Percentiles rank a stretch among this genome's conserved stretches.
phyloP scores from a whole-genome alignment of 2,113 vertebrate genomes.

The Stegostoma tigrinum region DNA sequence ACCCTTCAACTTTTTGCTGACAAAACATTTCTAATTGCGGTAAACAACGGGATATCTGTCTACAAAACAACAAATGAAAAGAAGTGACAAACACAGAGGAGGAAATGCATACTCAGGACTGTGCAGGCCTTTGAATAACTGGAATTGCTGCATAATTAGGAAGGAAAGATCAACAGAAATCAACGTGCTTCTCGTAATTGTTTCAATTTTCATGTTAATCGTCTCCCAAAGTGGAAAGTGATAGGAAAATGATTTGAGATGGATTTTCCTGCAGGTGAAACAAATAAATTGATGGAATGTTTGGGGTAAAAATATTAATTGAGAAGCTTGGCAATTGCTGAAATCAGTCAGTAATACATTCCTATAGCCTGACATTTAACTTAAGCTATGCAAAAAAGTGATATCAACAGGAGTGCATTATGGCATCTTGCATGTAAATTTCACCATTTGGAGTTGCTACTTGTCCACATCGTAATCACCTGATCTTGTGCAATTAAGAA shows the following conservation, averaged over 20 bases:
- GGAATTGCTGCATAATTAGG: neutral
- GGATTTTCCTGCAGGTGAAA: neutral
- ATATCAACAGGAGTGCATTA: neutral
- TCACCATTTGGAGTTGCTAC: neutral
- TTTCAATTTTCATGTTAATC: neutral
- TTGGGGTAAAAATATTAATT: neutral
- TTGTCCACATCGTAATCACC: neutral
- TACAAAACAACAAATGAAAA: neutral
- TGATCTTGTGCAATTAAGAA: neutral
- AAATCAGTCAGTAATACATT: neutral
- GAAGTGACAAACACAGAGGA: constrained; percentile 24
- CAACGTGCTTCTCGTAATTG: neutral
- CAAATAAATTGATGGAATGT: neutral
- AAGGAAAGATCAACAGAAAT: neutral
- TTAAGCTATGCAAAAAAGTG: neutral
- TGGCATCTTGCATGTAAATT: neutral
- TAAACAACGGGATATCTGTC: constrained; percentile 6
- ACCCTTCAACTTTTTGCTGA: constrained; percentile 25
- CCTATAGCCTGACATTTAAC: neutral
- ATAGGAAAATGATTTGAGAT: neutral
- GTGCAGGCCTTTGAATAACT: neutral
- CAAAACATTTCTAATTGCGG: constrained; percentile 35
- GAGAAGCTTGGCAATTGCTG: neutral
- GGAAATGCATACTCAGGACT: neutral
- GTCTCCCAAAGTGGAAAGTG: neutral